Conservation (phyloP, 2,888 invertebrate species). For the Aleiodes leptofemur region DNA sequence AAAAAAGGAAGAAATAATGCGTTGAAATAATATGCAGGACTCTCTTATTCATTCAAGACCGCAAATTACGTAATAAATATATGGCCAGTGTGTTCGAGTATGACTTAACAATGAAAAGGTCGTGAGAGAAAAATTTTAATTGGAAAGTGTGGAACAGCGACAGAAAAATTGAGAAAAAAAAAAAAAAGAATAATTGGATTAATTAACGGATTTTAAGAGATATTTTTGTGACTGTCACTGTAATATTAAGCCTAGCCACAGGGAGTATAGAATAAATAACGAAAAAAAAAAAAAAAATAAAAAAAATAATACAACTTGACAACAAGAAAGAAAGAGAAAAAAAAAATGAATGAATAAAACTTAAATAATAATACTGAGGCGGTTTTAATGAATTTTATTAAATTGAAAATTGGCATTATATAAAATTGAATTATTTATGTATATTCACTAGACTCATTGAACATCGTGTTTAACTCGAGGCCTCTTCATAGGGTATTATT, state of each 20-base stretch:
- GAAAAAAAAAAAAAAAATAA: slow-evolving; percentile 13
- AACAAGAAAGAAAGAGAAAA: slow-evolving; percentile 22
- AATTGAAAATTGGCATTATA: slow-evolving; percentile 21
- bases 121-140: not conserved
- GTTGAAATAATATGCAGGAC: not conserved
- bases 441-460: slow-evolving; percentile 54
- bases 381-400: slow-evolving; percentile 33
- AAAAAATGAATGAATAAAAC: slow-evolving; percentile 2
- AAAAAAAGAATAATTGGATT: not conserved
- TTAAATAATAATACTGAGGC: slow-evolving; percentile 20
- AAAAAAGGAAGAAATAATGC: not conserved
- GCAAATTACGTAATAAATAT: slow-evolving; percentile 9
- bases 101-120: not conserved
- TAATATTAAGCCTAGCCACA: slow-evolving; percentile 33
- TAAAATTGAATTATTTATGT: slow-evolving; percentile 33
- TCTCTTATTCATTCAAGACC: slow-evolving; percentile 11
- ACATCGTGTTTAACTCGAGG: slow-evolving; percentile 52
- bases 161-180: not conserved
- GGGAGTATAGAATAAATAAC: slow-evolving; percentile 47
- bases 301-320: slow-evolving; percentile 12
- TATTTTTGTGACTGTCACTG: slow-evolving; percentile 45
- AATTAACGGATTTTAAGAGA: slow-evolving; percentile 28
- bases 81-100: slow-evolving; percentile 19
- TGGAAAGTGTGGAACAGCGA: slow-evolving; percentile 2
- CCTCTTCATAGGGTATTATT: slow-evolving; percentile 62